phyloP scores from a whole-genome alignment of 1,140 invertebrate species.

The Cydia strobilella region DNA sequence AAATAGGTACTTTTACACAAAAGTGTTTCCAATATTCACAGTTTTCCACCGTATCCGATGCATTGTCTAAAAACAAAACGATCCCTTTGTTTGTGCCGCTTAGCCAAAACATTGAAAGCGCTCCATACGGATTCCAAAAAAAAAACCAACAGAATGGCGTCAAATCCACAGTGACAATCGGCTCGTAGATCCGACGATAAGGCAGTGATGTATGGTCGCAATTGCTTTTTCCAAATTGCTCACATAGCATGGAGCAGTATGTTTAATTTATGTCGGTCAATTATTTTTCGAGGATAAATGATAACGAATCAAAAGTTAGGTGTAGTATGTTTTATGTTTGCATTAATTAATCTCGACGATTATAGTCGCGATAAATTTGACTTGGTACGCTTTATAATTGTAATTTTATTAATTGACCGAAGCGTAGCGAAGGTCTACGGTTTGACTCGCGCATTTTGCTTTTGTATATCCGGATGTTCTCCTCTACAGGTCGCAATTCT shows the following conservation, averaged over 20 bases:
- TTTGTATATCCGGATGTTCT: no score
- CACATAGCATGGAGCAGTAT: conserved; percentile 39
- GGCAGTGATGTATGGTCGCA: conserved; percentile 62
- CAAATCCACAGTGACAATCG: conserved; percentile 46
- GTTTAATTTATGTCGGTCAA: conserved; percentile 31
- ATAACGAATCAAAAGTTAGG: conserved; percentile 3
- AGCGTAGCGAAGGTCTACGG: no score
- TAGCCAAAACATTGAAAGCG: conserved; percentile 26
- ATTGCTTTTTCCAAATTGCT: conserved; percentile 66
- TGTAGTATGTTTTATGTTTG: neutral
- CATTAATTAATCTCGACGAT: neutral
- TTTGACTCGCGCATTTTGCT: no score
- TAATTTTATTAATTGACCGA: no score
- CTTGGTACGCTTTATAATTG: neutral
- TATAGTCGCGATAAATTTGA: neutral
- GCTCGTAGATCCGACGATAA: conserved; percentile 55
- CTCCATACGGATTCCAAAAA: conserved; percentile 19
- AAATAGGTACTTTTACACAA: neutral
- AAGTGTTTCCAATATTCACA: conserved; percentile 13
- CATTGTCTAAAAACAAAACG: conserved; percentile 18
- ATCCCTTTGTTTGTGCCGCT: conserved; percentile 13
- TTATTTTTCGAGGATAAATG: conserved; percentile 27
- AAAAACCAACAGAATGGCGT: conserved; percentile 36
- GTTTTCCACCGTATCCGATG: neutral
- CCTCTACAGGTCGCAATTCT: no score